These are phyloP conservation scores for Corythaeola cristata DNA, from an alignment of 2,113 vertebrate genomes.

Conservation along the genomic window DNA sequence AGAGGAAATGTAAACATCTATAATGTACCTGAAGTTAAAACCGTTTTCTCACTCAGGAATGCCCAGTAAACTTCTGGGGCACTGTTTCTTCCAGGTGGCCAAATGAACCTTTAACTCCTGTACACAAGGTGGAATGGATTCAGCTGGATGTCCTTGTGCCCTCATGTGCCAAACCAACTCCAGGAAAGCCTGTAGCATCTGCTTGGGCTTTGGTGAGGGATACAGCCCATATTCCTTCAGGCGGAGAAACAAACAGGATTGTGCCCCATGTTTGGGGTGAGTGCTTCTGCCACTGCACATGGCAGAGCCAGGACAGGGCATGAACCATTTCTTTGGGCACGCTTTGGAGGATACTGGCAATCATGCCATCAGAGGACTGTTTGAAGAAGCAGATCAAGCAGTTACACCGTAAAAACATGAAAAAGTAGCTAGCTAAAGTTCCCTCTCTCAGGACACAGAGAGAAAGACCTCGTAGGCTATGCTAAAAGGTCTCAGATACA, in stretches of 20 bases:
- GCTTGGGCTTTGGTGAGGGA: neutral
- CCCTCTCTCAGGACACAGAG: neutral
- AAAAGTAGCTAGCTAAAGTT: neutral
- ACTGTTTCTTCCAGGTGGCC: neutral
- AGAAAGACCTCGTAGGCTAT: neutral
- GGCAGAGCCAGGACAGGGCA: neutral
- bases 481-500: neutral
- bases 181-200: neutral
- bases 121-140: neutral
- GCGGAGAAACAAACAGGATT: neutral
- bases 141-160: neutral
- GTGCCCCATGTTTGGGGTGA: neutral
- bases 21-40: neutral
- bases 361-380: neutral
- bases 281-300: neutral
- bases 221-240: neutral
- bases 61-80: neutral
- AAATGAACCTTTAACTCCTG: neutral
- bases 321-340: neutral
- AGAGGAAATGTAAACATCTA: neutral
- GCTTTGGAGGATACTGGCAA: neutral
- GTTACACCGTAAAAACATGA: neutral
- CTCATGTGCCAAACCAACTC: neutral
- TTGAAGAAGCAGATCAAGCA: neutral
- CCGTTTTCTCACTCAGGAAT: neutral